A percentile compares a stretch with the other conserved stretches of the same genome.
phyloP scores from a whole-genome alignment of 1,140 invertebrate species.

The Diorhabda elongata region DNA sequence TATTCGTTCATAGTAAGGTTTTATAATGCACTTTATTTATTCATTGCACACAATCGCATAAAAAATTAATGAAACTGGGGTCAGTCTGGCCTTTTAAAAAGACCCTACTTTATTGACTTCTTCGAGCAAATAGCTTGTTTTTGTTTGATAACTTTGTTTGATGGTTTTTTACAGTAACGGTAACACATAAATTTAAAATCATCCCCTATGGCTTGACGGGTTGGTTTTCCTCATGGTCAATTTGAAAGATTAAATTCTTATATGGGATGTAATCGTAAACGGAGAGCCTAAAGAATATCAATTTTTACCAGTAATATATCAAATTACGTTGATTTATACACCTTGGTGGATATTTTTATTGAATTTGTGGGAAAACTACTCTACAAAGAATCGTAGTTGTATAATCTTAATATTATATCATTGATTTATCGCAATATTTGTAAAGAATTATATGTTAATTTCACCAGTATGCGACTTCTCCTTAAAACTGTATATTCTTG shows the following conservation, averaged over 20 bases:
- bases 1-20: slow-evolving; percentile 31
- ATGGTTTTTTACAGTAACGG: slow-evolving; percentile 44
- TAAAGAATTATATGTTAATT: too few relatives aligned
- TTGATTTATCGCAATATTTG: too few relatives aligned
- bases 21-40: slow-evolving; percentile 49
- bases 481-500: too few relatives aligned
- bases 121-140: slow-evolving; percentile 46
- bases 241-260: slow-evolving; percentile 14
- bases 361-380: too few relatives aligned
- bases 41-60: slow-evolving; percentile 48
- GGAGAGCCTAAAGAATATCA: background rate
- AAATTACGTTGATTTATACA: background rate
- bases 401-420: too few relatives aligned
- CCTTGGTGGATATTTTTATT: background rate
- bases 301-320: background rate
- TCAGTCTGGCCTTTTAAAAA: slow-evolving; percentile 43
- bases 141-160: slow-evolving; percentile 48
- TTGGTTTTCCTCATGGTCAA: slow-evolving; percentile 16
- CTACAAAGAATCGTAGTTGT: too few relatives aligned
- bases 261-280: slow-evolving; percentile 1
- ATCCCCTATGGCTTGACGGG: slow-evolving; percentile 21
- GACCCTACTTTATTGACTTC: slow-evolving; percentile 47
- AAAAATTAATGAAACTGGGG: slow-evolving; percentile 47
- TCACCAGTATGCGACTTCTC: too few relatives aligned
- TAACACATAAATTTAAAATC: slow-evolving; percentile 47